phyloP scores from a whole-genome alignment of 2,113 vertebrate genomes.

The Corydoras maculifer region DNA sequence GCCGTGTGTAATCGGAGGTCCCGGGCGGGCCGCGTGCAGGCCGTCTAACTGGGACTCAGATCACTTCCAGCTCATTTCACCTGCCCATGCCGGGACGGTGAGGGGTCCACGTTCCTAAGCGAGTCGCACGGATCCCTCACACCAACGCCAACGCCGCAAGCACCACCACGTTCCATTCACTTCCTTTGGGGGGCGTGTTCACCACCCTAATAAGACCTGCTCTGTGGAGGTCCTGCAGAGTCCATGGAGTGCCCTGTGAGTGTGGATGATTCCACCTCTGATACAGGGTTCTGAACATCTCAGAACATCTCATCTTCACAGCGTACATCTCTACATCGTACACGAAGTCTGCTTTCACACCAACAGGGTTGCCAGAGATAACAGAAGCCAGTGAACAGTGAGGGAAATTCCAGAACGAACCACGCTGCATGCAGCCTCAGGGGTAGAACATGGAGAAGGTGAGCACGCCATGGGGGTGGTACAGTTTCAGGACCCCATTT shows the following conservation, averaged over 20 bases:
- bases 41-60: not conserved
- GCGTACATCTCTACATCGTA: no score
- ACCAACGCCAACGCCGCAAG: slow-evolving; percentile 14
- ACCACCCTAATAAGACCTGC: not conserved
- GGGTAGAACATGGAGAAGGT: not conserved
- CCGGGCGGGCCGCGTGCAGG: not conserved
- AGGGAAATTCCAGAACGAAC: slow-evolving; percentile 29
- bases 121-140: slow-evolving; percentile 26
- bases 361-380: slow-evolving; percentile 38
- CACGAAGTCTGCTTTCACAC: slow-evolving; percentile 24
- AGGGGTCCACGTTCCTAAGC: slow-evolving; percentile 17
- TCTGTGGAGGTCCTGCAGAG: no score
- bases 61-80: slow-evolving; percentile 5
- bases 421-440: not conserved
- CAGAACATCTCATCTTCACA: no score
- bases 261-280: no score
- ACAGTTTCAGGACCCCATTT: no score
- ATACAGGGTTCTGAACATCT: no score
- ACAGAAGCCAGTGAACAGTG: slow-evolving; percentile 25
- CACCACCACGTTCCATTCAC: slow-evolving; percentile 11
- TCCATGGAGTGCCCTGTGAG: no score
- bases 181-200: slow-evolving; percentile 22
- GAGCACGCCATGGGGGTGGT: not conserved
- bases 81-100: slow-evolving; percentile 2
- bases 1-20: slow-evolving; percentile 14